A percentile compares a stretch with the other conserved stretches of the same genome.
These are phyloP conservation scores for Cairina moschata DNA, from an alignment of 2,113 vertebrate species.

Conservation along the genomic window DNA sequence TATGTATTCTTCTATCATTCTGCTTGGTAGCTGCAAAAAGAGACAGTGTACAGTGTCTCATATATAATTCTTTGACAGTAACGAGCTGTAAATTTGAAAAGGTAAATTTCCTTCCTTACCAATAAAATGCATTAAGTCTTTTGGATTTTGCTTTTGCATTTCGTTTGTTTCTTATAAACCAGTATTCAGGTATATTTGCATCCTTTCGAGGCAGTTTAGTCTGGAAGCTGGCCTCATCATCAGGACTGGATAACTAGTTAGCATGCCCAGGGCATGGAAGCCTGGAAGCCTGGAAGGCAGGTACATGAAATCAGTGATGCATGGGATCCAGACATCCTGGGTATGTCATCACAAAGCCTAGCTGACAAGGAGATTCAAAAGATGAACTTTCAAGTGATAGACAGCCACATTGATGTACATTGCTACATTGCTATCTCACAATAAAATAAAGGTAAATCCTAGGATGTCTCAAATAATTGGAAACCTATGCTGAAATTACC, in stretches of 20 bases:
- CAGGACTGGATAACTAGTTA: background rate
- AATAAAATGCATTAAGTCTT: background rate
- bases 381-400: conserved; percentile 51
- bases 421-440: conserved; percentile 12
- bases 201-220: background rate
- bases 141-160: background rate
- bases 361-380: conserved; percentile 46
- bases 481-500: background rate
- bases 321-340: background rate
- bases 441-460: conserved; percentile 52
- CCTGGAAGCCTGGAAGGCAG: conserved; percentile 57
- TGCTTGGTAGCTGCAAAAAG: background rate
- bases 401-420: conserved; percentile 37
- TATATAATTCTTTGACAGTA: background rate
- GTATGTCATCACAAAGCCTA: conserved; percentile 61
- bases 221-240: background rate
- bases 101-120: background rate
- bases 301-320: conserved; percentile 40
- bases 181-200: background rate
- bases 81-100: background rate
- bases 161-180: background rate
- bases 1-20: background rate
- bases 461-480: background rate
- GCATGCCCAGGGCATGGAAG: background rate
- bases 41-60: background rate